Evolutionary conservation across 2,797 vertebrate species (phyloP).

Genomic region (Falco naumanni): DNA sequence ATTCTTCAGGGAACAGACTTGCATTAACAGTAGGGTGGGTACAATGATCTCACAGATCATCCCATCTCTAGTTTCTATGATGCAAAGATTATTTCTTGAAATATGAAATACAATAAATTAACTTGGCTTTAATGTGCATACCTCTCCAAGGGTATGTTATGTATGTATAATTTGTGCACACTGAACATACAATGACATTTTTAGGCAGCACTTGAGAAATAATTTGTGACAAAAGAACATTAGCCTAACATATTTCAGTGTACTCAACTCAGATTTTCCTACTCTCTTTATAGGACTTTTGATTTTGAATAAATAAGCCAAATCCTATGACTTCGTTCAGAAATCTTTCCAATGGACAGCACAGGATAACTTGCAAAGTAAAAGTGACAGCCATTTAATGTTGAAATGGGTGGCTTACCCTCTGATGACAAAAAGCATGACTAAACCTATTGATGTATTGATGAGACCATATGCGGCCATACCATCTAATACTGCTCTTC

Average conservation of each 20-base stretch:
- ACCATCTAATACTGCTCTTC: not conserved
- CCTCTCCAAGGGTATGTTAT: not conserved
- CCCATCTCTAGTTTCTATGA: slow-evolving; percentile 11
- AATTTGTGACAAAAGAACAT: not conserved
- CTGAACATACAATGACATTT: not conserved
- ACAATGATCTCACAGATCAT: not conserved
- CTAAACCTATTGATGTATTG: slow-evolving; percentile 46
- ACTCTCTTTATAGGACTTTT: not conserved
- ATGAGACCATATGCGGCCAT: not conserved
- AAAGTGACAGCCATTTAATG: slow-evolving; percentile 39
- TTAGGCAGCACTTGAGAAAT: not conserved
- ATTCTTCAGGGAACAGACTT: slow-evolving; percentile 22
- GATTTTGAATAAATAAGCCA: not conserved
- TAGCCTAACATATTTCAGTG: not conserved
- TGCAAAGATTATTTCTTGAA: not conserved
- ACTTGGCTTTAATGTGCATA: not conserved
- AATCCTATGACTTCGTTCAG: not conserved
- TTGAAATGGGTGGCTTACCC: slow-evolving; percentile 7
- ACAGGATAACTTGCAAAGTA: not conserved
- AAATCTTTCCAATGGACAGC: not conserved
- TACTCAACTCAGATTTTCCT: not conserved
- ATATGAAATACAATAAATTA: not conserved
- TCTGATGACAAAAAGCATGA: slow-evolving; percentile 29
- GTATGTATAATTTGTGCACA: not conserved
- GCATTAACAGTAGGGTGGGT: not conserved